A percentile compares a stretch with the other conserved stretches of the same genome.
Conservation (phyloP, 1,140 invertebrate genomes). For the Himalopsyche phryganea region DNA sequence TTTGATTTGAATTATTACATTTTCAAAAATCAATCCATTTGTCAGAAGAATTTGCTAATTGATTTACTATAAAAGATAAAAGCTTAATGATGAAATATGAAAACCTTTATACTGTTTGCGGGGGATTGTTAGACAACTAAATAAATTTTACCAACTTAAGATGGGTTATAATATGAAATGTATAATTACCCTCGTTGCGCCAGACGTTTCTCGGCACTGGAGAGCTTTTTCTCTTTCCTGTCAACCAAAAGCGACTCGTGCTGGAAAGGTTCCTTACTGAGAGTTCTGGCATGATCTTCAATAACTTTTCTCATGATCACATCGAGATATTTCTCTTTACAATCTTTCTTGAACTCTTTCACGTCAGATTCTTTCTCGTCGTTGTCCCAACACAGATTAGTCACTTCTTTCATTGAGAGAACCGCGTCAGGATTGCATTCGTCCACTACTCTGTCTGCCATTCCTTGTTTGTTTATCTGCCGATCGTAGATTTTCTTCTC, state of each 20-base stretch:
- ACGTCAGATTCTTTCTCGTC: slow-evolving; percentile 78
- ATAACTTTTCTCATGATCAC: slow-evolving; percentile 74
- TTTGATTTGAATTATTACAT: background rate
- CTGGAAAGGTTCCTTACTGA: slow-evolving; percentile 90
- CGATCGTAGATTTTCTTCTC: slow-evolving; percentile 98
- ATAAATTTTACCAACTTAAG: too few relatives aligned
- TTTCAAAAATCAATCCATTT: too few relatives aligned
- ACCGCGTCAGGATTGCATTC: slow-evolving; percentile 96
- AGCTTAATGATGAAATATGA: slow-evolving; percentile 6
- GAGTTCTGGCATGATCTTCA: slow-evolving; percentile 61
- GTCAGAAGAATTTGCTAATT: too few relatives aligned
- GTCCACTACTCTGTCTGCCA: slow-evolving; percentile 96
- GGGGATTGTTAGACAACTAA: background rate
- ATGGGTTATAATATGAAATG: too few relatives aligned
- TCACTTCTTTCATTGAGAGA: slow-evolving; percentile 91
- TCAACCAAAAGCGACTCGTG: slow-evolving; percentile 96
- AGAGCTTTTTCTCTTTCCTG: slow-evolving; percentile 92
- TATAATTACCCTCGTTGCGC: slow-evolving; percentile 83
- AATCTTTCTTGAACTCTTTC: slow-evolving; percentile 63
- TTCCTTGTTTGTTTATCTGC: slow-evolving; percentile 96
- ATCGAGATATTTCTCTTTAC: slow-evolving; percentile 75
- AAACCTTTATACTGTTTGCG: too few relatives aligned
- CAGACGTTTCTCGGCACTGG: slow-evolving; percentile 89
- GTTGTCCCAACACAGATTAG: slow-evolving; percentile 89
- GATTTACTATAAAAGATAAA: background rate